These are phyloP conservation scores for Poeciliopsis retropinna DNA, from an alignment of 2,113 vertebrate genomes.

Conservation along the genomic window DNA sequence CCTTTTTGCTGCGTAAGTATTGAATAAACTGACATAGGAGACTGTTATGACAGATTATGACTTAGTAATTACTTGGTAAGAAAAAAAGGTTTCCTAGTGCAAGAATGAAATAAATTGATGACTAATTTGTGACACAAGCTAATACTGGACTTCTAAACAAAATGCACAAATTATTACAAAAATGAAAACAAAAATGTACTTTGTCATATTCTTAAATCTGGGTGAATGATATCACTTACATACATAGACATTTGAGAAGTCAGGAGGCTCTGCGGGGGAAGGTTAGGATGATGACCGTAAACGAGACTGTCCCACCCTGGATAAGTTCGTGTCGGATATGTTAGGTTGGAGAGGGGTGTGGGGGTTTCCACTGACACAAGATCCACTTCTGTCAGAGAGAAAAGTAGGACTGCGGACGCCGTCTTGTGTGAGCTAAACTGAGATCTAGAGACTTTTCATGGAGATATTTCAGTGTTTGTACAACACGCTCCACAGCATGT, in stretches of 20 bases:
- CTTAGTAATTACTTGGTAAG: background rate
- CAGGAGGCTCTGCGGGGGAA: background rate
- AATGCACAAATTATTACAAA: background rate
- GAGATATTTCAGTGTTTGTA: slow-evolving; percentile 51
- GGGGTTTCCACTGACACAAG: slow-evolving; percentile 59
- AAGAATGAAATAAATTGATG: background rate
- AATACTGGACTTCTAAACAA: background rate
- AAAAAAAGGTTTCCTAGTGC: background rate
- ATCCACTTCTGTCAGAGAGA: slow-evolving; percentile 59
- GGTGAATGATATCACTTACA: background rate
- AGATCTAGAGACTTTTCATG: slow-evolving; percentile 38
- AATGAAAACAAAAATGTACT: background rate
- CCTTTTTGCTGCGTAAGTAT: no score
- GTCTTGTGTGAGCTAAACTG: slow-evolving; percentile 1
- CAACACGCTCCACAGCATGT: slow-evolving; percentile 62
- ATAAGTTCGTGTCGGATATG: slow-evolving; percentile 10
- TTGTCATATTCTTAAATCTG: background rate
- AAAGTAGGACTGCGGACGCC: slow-evolving; percentile 18
- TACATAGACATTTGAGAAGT: background rate
- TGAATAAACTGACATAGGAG: no score
- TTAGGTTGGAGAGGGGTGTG: slow-evolving; percentile 9
- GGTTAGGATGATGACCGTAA: background rate
- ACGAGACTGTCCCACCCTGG: slow-evolving; percentile 61
- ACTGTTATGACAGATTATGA: no score
- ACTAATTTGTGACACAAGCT: background rate